Conservation (phyloP, 2,113 vertebrate genomes). For the Amblyornis subalaris region DNA sequence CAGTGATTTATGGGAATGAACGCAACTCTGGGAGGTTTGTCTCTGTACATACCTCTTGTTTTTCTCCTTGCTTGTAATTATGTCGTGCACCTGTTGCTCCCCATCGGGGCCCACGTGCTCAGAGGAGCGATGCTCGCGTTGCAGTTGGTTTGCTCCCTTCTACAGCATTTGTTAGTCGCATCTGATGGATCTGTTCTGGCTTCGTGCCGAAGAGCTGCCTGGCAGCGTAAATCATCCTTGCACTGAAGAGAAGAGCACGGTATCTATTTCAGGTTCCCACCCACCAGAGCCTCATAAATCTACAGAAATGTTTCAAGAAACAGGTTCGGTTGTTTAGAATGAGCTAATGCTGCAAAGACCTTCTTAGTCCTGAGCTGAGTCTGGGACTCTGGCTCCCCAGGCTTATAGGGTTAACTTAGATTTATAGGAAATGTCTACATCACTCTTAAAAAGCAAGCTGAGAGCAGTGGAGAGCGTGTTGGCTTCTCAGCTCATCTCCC, state of each 20-base stretch:
- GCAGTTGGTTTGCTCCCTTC: constrained; percentile 27
- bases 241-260: not conserved
- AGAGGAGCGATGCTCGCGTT: accelerated
- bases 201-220: not conserved
- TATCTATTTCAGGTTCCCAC: constrained; percentile 53
- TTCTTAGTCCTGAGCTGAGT: not conserved
- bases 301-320: constrained; percentile 18
- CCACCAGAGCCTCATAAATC: constrained; percentile 53
- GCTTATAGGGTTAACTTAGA: constrained; percentile 34
- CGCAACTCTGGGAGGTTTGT: not conserved
- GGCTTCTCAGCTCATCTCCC: not conserved
- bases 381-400: not conserved
- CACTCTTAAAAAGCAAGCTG: not conserved
- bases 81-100: constrained; percentile 39
- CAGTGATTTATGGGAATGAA: constrained; percentile 23
- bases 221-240: constrained; percentile 51
- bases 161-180: constrained; percentile 8
- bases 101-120: not conserved
- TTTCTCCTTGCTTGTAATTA: constrained; percentile 9
- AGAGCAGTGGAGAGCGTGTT: not conserved
- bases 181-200: constrained; percentile 37
- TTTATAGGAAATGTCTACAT: constrained; percentile 25
- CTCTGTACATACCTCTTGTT: constrained; percentile 9
- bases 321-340: constrained; percentile 37
- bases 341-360: constrained; percentile 38